phyloP scores from a whole-genome alignment of 2,113 vertebrate genomes.

The Montifringilla adamsi region DNA sequence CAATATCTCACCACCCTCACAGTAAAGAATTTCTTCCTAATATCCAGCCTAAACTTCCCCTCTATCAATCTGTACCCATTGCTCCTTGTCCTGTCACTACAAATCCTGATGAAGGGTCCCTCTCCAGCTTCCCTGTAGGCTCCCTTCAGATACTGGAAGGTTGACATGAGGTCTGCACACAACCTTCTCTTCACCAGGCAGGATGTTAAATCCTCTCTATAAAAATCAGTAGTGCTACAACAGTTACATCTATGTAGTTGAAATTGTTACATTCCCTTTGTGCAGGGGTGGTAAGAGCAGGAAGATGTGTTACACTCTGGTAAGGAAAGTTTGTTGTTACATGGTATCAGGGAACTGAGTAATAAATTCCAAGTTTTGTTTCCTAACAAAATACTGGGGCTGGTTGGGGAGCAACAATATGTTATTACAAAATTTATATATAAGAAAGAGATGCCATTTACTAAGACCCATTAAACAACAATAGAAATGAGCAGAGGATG shows the following conservation, averaged over 20 bases:
- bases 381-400: not conserved
- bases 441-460: not conserved
- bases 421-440: not conserved
- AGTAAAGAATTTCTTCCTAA: not conserved
- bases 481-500: not conserved
- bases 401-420: not conserved
- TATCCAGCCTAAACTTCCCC: not conserved
- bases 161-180: not conserved
- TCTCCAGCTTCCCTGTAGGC: not conserved
- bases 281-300: not conserved
- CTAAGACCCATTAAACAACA: not conserved
- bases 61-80: not conserved
- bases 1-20: not conserved
- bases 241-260: not conserved
- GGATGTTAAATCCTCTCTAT: not conserved
- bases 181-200: not conserved
- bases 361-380: not conserved
- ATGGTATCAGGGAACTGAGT: not conserved
- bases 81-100: not conserved
- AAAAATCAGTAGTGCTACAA: not conserved
- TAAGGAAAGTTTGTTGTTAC: not conserved
- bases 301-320: not conserved
- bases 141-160: not conserved
- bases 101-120: not conserved
- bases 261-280: not conserved